Base-by-base conservation (phyloP, 2,113 vertebrate species). In the Procavia capensis region DNA sequence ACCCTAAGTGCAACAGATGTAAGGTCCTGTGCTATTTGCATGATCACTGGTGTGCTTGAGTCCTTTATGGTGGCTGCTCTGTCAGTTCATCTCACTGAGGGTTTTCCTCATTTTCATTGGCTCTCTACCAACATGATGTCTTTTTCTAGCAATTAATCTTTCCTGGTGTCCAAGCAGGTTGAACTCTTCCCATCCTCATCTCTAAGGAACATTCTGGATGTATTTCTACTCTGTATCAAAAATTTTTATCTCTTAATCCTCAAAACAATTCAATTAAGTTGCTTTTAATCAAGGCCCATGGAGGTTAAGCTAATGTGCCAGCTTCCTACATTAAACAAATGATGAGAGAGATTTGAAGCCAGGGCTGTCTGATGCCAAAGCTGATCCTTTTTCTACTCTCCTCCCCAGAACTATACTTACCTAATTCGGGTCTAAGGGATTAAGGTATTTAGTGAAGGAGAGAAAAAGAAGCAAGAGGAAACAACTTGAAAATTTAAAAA, bases 201-300 rank as follows among this genome's bases (percentile, higher is more conserved):
- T 39, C 70, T 72, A 72, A 72, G 36, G n/a, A 72, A 39, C 36
- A 72, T 39, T 39, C 36, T 72, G 36, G 29, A 24, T 39, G 70
- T 39, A 39, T 36, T 39, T 39, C n/a, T 45, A 13, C 39, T 90
- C 68, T 79, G 54, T 59, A 36, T 64, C 66, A 76, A 63, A 72
- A 39, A 54, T 43, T 43, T 91, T 89, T 47, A 91, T 41, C 45
- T 74, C 87, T 86, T 74, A 89, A 87, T 68, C 72, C 22, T 68
- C 70, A 94, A 50, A 74, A 86, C 31, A 64, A 59, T 90, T 78
- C 80, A 63, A 2, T 91, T 45, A 80, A 19, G 25, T 79, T 88
- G 82, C 27, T 87, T 88, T 88, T 45, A 78, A 85, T 86, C 22
- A 89, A 86, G 54, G 22, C 43, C 79, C 79, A 22, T 25, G 70